Percentiles rank a stretch among this genome's conserved stretches.
Conservation (phyloP, 1,140 invertebrate genomes). For the Drosophila nannoptera region DNA sequence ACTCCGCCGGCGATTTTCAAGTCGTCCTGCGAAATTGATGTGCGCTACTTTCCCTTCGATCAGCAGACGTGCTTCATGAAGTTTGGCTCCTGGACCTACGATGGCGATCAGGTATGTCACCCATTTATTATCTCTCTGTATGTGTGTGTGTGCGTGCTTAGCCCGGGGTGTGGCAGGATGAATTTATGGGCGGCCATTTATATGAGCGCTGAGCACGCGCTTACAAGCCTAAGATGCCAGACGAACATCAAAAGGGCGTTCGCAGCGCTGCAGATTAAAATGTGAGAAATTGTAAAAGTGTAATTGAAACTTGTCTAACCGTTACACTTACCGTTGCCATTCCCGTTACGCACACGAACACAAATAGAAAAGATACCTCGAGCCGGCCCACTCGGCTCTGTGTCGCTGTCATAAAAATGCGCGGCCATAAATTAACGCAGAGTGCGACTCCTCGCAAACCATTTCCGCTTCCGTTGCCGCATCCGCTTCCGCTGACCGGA, state of each 20-base stretch:
- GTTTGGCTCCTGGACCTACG: conserved; percentile 99
- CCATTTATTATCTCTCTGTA: background rate
- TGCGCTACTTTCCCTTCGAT: conserved; percentile 97
- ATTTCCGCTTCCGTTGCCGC: conserved; percentile 65
- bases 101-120: conserved; percentile 90
- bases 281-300: conserved; percentile 78
- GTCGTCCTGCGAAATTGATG: conserved; percentile 98
- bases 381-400: conserved; percentile 43
- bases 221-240: conserved; percentile 68
- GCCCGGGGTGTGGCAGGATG: conserved; percentile 48
- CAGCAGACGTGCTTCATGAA: conserved; percentile 98
- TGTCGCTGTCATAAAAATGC: conserved; percentile 74
- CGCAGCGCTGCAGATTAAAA: conserved; percentile 64
- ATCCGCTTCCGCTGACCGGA: conserved; percentile 59
- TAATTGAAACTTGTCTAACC: conserved; percentile 77
- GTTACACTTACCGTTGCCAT: conserved; percentile 34
- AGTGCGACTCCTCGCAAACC: conserved; percentile 55
- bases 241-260: conserved; percentile 71
- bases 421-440: conserved; percentile 72
- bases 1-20: conserved; percentile 98
- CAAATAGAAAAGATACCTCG: conserved; percentile 22
- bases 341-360: background rate
- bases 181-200: conserved; percentile 65
- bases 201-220: conserved; percentile 44
- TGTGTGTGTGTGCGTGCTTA: conserved; percentile 10